phyloP scores from a whole-genome alignment of 2,888 invertebrate species.

The Keiferia lycopersicella region DNA sequence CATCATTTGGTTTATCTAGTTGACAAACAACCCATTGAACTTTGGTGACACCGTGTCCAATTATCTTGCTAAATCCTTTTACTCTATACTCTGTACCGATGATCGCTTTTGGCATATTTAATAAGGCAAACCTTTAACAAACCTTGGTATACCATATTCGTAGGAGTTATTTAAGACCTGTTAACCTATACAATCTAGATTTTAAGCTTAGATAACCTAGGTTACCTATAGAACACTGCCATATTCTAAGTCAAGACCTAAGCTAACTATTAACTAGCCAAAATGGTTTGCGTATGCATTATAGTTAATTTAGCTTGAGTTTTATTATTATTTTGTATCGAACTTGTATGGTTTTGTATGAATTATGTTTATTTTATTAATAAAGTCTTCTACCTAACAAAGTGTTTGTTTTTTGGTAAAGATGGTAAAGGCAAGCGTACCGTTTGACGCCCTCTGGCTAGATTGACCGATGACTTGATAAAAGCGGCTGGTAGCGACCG shows the following conservation, averaged over 20 bases:
- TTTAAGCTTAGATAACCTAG: slow-evolving; percentile 21
- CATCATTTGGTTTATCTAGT: too few relatives aligned
- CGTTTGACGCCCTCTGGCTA: too few relatives aligned
- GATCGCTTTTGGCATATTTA: not conserved
- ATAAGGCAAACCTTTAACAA: slow-evolving; percentile 1
- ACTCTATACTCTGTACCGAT: not conserved
- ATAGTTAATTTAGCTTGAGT: slow-evolving; percentile 29
- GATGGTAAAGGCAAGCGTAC: too few relatives aligned
- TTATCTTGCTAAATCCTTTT: not conserved
- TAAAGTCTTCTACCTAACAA: not conserved
- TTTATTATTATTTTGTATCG: slow-evolving; percentile 18
- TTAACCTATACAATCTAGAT: slow-evolving; percentile 13
- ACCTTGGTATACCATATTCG: slow-evolving; percentile 16
- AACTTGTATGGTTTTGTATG: slow-evolving; percentile 11
- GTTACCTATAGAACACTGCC: slow-evolving; percentile 25
- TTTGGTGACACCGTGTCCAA: not conserved
- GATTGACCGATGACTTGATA: too few relatives aligned
- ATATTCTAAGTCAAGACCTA: slow-evolving; percentile 24
- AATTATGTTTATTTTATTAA: slow-evolving; percentile 5
- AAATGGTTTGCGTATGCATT: slow-evolving; percentile 25
- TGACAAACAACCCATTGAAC: too few relatives aligned
- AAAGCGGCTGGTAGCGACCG: too few relatives aligned
- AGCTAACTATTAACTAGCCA: slow-evolving; percentile 29
- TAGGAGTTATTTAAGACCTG: slow-evolving; percentile 14
- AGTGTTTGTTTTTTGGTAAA: not conserved